A percentile compares a stretch with the other conserved stretches of the same genome.
phyloP scores from a whole-genome alignment of 1,140 invertebrate species.

The Dryas iulia region DNA sequence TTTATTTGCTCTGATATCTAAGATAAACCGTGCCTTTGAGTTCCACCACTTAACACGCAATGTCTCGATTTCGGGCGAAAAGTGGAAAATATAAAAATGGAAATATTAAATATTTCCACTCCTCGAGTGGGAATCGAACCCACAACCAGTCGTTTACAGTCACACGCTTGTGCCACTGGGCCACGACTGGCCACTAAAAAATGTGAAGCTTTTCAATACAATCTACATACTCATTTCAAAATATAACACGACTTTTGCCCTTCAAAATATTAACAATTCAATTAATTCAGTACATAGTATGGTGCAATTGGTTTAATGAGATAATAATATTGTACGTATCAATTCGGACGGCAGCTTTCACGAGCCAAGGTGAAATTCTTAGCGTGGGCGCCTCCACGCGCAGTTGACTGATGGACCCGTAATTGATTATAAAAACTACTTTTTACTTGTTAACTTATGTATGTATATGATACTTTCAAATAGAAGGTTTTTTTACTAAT shows the following conservation, averaged over 20 bases:
- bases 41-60: no score
- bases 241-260: background rate
- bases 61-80: no score
- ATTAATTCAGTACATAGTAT: background rate
- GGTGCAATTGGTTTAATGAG: slow-evolving; percentile 18
- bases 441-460: background rate
- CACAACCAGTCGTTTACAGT: no score
- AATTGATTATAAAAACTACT: slow-evolving; percentile 12
- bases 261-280: slow-evolving; percentile 2
- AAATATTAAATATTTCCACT: no score
- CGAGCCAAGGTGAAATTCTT: slow-evolving; percentile 50
- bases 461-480: background rate
- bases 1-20: no score
- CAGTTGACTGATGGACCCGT: slow-evolving; percentile 26
- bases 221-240: background rate
- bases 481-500: background rate
- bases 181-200: no score
- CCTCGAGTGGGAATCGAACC: no score
- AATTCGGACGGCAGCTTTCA: slow-evolving; percentile 33
- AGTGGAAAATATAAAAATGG: no score
- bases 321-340: slow-evolving; percentile 15
- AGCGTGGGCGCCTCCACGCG: slow-evolving; percentile 14
- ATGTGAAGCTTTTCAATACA: no score
- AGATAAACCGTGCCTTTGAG: no score
- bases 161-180: no score